Base-by-base conservation (phyloP, 2,888 invertebrate species). In the Drosophila subquinaria region DNA sequence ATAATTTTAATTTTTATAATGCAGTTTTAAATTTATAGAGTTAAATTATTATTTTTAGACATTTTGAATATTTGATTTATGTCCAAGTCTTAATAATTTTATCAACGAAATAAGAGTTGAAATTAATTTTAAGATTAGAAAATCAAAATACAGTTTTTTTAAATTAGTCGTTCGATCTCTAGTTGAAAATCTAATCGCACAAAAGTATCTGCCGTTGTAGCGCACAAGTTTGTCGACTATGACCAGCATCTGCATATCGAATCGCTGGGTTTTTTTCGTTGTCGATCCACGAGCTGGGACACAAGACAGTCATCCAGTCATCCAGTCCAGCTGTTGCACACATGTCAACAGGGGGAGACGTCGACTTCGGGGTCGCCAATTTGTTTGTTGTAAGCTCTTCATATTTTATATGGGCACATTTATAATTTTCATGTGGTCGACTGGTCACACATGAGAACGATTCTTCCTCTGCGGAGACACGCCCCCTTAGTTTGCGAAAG, bases 261-360 rank as follows among this genome's bases (percentile, higher is more conserved):
- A 69, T 70, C 67, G 45, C 38, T 48, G n/a, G 61, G 40, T 35
- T 50, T 69, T n/a, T 38, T 5, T 20, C 20, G 0, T 23, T 53
- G 45, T 42, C n/a, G 38, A 48, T 55, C 45, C 48, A 55, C 38
- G 8, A 43, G 11, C 64, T 61, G 48, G 40, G 42, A 55, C 55
- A 53, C 23, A 35, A 45, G 47, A 55, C 52, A 45, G 4, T 36
- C 50, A 27, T 30, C 17, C 52, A 45, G 4, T 36, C 50, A 27
- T 30, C 17, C 60, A 57, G 62, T 64, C 66, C 83, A 88, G 83
- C 79, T 88, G 83, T 69, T 73, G 83, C 78, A 80, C 83, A 84
- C 65, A 85, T 84, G 83, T 85, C 82, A 74, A 52, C 51, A 52
- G 43, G 11, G 33, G 64, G 42, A 13, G 30, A 11, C 36, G 48